Conservation (phyloP, 2,797 vertebrate species). For the Lepilemur septentrionalis region DNA sequence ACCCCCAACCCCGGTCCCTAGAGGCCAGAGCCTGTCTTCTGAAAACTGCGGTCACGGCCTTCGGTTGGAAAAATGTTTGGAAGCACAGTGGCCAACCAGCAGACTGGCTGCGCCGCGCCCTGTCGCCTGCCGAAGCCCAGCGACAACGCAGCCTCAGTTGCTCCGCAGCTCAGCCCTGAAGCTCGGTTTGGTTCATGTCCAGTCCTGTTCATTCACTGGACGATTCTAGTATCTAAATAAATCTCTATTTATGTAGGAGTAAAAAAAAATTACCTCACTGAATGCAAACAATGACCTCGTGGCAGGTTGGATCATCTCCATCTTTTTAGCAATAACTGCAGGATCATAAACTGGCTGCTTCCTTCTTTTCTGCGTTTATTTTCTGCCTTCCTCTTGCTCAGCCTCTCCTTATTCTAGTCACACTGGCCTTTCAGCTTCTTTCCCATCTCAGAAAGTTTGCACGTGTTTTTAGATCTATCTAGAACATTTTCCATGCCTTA, state of each 20-base stretch:
- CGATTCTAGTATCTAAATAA: neutral
- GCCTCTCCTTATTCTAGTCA: neutral
- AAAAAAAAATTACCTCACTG: neutral
- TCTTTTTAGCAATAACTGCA: neutral
- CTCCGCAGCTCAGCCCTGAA: fast-evolving
- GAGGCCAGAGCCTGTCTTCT: neutral
- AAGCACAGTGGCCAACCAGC: constrained; percentile 56
- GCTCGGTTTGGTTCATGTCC: neutral
- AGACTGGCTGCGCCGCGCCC: neutral
- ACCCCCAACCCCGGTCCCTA: neutral
- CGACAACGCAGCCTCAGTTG: neutral
- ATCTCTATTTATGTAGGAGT: neutral
- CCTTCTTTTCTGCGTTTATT: neutral
- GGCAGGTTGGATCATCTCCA: neutral
- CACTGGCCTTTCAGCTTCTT: neutral
- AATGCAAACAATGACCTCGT: neutral
- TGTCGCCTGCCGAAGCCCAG: neutral
- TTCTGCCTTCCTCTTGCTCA: neutral
- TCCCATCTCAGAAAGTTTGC: neutral
- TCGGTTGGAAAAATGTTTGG: neutral
- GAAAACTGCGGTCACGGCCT: neutral
- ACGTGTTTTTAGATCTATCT: neutral
- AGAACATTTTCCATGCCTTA: neutral
- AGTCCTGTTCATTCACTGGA: neutral
- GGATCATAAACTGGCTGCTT: too few species aligned